Base-by-base conservation (phyloP, 2,888 invertebrate species). In the Eupelmus urozonus region DNA sequence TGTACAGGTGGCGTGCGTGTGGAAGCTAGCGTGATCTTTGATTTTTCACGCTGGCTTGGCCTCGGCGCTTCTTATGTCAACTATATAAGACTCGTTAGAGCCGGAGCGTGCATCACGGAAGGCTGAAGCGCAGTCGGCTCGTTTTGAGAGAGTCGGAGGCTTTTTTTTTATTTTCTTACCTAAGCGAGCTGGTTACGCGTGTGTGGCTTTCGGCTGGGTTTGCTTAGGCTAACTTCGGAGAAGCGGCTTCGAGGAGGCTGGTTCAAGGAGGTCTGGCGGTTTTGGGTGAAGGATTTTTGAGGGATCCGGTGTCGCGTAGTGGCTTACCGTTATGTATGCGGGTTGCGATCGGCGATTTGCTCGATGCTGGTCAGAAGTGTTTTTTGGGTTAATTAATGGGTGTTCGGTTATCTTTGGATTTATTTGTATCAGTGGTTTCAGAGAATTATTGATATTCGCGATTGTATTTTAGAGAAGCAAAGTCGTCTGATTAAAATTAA, bases 1-100 rank as follows among this genome's bases (percentile, higher is more conserved):
- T 34, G 34, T 3, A n/a, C n/a, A 49, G n/a, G 16, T 49, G 13
- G 7, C 27, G 59, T n/a, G 25, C 18, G 18, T 23, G n/a, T n/a
- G n/a, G n/a, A 65, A 1, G 13, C 27, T 42, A 18, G 27, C 59
- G 45, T 62, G 42, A n/a, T n/a, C 60, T 60, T 40, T 23, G 40
- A 69, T 76, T 71, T n/a, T 77, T 76, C 71, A 77, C 71, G 76
- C 71, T 65, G 23, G 9, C 27, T 49, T 71, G 57, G 20, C 49
- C 49, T 49, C 16, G 11, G 4, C 13, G 13, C 34, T 34, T 34
- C 34, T 34, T 34, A 34, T 34, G 34, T 34, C 34, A 34, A 34
- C 34, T 34, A 34, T 34, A 34, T 34, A 34, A 34, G 3, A 34
- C 34, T 45, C 45, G 45, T 45, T 45, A 45, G 45, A 13, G 45